phyloP scores from a whole-genome alignment of 2,888 invertebrate species.

The Drosophila emarginata region DNA sequence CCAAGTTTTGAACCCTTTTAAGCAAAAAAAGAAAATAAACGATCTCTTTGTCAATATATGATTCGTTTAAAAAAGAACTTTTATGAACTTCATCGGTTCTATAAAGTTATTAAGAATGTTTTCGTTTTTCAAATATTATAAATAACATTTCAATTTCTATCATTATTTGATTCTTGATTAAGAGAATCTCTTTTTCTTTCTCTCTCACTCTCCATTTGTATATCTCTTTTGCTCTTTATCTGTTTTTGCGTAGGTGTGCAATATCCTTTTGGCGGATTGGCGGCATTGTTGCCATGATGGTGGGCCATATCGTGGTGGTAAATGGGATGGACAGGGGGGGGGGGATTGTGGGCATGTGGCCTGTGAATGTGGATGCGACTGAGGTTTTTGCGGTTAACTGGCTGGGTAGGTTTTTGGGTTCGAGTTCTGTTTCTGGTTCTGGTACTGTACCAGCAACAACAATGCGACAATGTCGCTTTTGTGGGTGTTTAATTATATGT shows the following conservation, averaged over 20 bases:
- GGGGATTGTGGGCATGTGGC: conserved; percentile 6
- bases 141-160: too few species aligned
- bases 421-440: conserved; percentile 12
- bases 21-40: too few species aligned
- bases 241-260: conserved; percentile 1
- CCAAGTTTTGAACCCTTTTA: too few species aligned
- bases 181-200: conserved; percentile 14
- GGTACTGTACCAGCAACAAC: conserved; percentile 20
- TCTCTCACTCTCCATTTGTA: conserved; percentile 1
- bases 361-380: conserved; percentile 51
- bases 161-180: conserved; percentile 26
- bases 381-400: conserved; percentile 77
- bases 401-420: conserved; percentile 36
- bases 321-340: background rate
- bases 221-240: conserved; percentile 1
- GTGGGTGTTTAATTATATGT: conserved; percentile 40
- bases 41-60: too few species aligned
- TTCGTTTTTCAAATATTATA: too few species aligned
- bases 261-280: background rate
- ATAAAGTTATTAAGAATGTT: too few species aligned
- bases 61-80: too few species aligned
- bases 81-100: too few species aligned
- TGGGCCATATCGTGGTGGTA: too few species aligned
- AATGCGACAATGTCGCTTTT: conserved; percentile 40
- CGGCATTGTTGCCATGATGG: background rate